These are phyloP conservation scores for Stercorarius parasiticus DNA, from an alignment of 2,113 vertebrate species.

Conservation along the genomic window DNA sequence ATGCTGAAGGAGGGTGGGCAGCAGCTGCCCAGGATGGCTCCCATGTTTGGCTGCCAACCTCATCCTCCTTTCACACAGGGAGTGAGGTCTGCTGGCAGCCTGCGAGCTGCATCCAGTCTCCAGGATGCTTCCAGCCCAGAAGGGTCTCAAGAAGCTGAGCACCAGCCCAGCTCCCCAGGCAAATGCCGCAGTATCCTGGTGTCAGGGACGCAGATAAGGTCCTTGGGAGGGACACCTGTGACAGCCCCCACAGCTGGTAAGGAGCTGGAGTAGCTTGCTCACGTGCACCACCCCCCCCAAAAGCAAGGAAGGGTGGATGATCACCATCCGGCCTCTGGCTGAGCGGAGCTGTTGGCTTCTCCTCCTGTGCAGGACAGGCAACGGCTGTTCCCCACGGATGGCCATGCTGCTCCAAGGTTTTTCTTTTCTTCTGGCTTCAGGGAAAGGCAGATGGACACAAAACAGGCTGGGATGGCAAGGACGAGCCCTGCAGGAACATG, in stretches of 20 bases:
- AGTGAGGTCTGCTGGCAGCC: not conserved
- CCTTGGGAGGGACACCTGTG: not conserved
- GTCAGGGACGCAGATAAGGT: not conserved
- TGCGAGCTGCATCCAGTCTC: not conserved
- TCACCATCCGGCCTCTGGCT: rapidly evolving
- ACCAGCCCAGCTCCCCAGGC: not conserved
- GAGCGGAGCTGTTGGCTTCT: not conserved
- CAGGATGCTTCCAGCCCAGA: not conserved
- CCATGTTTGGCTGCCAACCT: not conserved
- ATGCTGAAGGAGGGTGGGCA: not conserved
- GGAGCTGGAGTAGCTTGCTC: not conserved
- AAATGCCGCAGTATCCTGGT: not conserved
- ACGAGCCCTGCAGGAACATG: not conserved
- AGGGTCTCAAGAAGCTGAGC: not conserved
- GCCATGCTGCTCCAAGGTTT: not conserved
- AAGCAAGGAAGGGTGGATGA: not conserved
- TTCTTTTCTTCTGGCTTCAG: not conserved
- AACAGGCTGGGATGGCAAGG: not conserved
- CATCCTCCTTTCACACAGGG: not conserved
- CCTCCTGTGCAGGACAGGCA: rapidly evolving
- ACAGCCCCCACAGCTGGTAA: not conserved
- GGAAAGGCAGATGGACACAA: not conserved
- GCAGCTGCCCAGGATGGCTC: not conserved
- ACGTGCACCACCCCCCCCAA: not conserved
- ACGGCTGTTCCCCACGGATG: not conserved